These are phyloP conservation scores for Osmoderma eremita DNA, from an alignment of 2,888 invertebrate genomes.

Conservation along the genomic window DNA sequence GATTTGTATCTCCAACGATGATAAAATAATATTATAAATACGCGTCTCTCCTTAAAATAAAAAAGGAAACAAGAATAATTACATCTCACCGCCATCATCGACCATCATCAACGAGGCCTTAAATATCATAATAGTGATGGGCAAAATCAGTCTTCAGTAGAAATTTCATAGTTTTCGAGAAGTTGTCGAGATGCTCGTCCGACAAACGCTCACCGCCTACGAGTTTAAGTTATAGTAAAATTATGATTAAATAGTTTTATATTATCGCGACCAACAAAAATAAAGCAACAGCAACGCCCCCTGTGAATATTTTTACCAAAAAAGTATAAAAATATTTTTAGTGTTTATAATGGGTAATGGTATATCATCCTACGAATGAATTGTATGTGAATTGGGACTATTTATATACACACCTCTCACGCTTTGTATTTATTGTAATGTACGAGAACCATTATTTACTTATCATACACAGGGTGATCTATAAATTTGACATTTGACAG, in stretches of 20 bases:
- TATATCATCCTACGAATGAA: slow-evolving; percentile 22
- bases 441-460: background rate
- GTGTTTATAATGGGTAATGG: too few relatives aligned
- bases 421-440: too few relatives aligned
- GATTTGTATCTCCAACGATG: too few relatives aligned
- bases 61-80: background rate
- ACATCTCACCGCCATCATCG: background rate
- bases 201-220: background rate
- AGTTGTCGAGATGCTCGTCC: background rate
- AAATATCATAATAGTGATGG: slow-evolving; percentile 37
- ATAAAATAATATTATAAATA: too few relatives aligned
- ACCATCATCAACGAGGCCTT: background rate
- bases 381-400: slow-evolving; percentile 13
- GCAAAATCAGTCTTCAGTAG: slow-evolving; percentile 40
- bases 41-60: background rate
- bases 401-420: background rate
- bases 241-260: background rate
- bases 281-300: background rate
- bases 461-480: slow-evolving; percentile 5
- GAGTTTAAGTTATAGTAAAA: slow-evolving; percentile 18
- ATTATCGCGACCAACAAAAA: slow-evolving; percentile 4
- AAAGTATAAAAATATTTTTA: slow-evolving; percentile 41
- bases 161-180: slow-evolving; percentile 25
- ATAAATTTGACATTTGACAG: background rate
- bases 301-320: slow-evolving; percentile 17